Base-by-base conservation (phyloP, 1,140 invertebrate genomes). In the Pogonus chalceus region DNA sequence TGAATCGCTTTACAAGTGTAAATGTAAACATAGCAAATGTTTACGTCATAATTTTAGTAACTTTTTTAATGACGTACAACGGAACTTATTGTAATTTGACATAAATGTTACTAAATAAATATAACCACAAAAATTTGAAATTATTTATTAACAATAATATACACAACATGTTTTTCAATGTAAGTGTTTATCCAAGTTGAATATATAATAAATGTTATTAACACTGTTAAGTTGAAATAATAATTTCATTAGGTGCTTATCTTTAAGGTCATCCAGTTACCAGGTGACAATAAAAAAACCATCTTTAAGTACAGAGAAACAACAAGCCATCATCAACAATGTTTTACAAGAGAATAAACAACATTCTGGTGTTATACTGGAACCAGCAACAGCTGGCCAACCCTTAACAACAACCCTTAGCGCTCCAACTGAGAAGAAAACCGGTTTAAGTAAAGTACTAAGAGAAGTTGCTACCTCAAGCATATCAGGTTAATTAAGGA, bases 401-500 rank as follows among this genome's bases (percentile, higher is more conserved):
- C 60, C 69, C 35, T 51, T 53, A 56, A 35, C 49, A 58, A 18
- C 65, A 69, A 58, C 65, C 67, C 7, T 58, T 51, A 9, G 22
- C 49, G 20, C n/a, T 55, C 18, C 46, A 51, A 24, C 23, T 62
- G 60, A 72, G 65, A 52, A 71, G 62, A 65, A 69, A 66, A 48
- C 72, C 3, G 66, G 58, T 52, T 51, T 70, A 18, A 61, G 68
- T 7, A 72, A 72, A 58, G 58, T 67, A 39, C 57, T 72, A n/a
- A 66, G 73, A 48, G 65, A 74, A 14, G 71, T 74, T 18, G 73
- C 77, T 24, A 73, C 74, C 14, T 75, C 77, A 39, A 80, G 77
- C 62, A 69, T 80, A 26, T 80, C 78, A 54, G 77, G 78, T 78
- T 63, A 58, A 54, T n/a, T n/a, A 43, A 4, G 18, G 37, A 49